These are phyloP conservation scores for Hetaerina americana DNA, from an alignment of 1,140 invertebrate species.

Conservation along the genomic window DNA sequence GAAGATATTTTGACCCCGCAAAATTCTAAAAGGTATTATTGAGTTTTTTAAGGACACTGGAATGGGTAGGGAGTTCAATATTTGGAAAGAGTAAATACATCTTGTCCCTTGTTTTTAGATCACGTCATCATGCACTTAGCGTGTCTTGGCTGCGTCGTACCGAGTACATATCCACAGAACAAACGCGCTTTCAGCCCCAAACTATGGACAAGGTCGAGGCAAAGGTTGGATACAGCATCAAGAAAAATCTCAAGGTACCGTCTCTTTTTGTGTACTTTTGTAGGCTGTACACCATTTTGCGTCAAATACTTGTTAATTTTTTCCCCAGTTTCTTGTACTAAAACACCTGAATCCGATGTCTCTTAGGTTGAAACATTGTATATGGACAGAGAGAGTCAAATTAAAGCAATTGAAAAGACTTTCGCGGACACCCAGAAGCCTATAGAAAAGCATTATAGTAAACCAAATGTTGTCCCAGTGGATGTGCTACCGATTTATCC, in stretches of 20 bases:
- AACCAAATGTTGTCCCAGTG: constrained; percentile 84
- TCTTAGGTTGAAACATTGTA: constrained; percentile 78
- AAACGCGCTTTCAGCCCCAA: constrained; percentile 78
- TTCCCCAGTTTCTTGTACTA: constrained; percentile 3
- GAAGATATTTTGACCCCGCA: constrained; percentile 80
- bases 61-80: neutral
- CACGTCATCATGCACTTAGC: constrained; percentile 79
- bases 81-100: neutral
- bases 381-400: constrained; percentile 94
- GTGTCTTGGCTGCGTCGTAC: constrained; percentile 95
- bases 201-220: constrained; percentile 95
- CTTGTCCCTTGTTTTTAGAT: constrained; percentile 31
- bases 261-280: too few relatives aligned
- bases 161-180: constrained; percentile 96
- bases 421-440: constrained; percentile 82
- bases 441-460: constrained; percentile 88
- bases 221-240: constrained; percentile 96
- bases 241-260: constrained; percentile 79
- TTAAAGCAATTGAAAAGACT: constrained; percentile 94
- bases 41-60: neutral
- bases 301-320: constrained; percentile 5
- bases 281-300: too few relatives aligned
- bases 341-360: too few relatives aligned
- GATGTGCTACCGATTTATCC: constrained; percentile 83
- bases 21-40: constrained; percentile 57